phyloP scores from a whole-genome alignment of 2,797 vertebrate species.

The Pyrocephalus nanus region DNA sequence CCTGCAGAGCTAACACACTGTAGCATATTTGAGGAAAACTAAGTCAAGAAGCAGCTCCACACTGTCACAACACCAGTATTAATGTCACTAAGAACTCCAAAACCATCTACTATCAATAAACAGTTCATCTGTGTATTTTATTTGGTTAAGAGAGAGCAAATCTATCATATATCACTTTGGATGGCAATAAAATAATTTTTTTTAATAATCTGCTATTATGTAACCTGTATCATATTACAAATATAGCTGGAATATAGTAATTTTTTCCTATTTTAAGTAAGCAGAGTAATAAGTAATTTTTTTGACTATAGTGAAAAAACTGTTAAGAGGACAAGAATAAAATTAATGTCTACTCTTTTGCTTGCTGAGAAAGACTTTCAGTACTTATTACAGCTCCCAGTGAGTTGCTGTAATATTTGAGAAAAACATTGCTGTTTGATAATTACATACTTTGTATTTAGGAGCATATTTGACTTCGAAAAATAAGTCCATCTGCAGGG shows the following conservation, averaged over 20 bases:
- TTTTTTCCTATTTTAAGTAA: not conserved
- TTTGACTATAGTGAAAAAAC: not conserved
- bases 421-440: not conserved
- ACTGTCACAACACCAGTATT: not conserved
- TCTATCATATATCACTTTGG: not conserved
- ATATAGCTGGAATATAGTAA: not conserved
- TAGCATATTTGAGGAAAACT: not conserved
- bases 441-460: not conserved
- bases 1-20: not conserved
- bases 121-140: not conserved
- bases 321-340: not conserved
- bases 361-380: not conserved
- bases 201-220: not conserved
- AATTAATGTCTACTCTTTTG: not conserved
- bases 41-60: not conserved
- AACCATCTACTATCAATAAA: not conserved
- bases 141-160: not conserved
- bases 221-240: not conserved
- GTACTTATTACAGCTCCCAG: not conserved
- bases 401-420: not conserved
- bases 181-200: not conserved
- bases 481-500: not conserved
- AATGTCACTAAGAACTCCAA: not conserved
- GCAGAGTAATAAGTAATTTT: not conserved
- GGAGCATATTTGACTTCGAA: not conserved